A percentile compares a stretch with the other conserved stretches of the same genome.
These are phyloP conservation scores for Laterallus jamaicensis DNA, from an alignment of 2,113 vertebrate species.

Conservation along the genomic window DNA sequence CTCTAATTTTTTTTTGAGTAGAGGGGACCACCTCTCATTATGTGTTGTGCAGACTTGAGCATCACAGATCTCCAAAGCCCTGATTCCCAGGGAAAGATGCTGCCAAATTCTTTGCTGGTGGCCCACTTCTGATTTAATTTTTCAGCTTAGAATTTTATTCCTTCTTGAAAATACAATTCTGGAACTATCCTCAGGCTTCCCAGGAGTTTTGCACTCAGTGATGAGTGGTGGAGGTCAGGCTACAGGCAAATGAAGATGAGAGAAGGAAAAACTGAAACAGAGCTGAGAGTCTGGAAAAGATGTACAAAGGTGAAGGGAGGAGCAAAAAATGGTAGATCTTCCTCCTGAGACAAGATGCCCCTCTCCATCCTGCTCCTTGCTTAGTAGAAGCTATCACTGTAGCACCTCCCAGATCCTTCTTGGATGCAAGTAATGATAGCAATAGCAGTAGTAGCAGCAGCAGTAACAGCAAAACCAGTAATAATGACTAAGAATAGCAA, in stretches of 20 bases:
- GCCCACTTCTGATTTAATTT: constrained; percentile 2
- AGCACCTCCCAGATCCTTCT: not conserved
- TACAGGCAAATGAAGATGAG: not conserved
- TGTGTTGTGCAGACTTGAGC: not conserved
- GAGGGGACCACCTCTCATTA: not conserved
- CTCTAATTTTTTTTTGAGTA: not conserved
- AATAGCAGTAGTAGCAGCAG: not conserved
- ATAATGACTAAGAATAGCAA: not conserved
- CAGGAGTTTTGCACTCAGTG: not conserved
- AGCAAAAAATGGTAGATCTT: not conserved
- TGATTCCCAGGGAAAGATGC: not conserved
- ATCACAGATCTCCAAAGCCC: not conserved
- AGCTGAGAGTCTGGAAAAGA: not conserved
- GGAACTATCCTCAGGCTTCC: not conserved
- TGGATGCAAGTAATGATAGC: not conserved
- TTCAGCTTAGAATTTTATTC: not conserved
- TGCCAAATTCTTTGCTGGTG: constrained; percentile 26
- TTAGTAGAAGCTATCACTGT: not conserved
- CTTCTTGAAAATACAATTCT: not conserved
- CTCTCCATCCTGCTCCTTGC: not conserved
- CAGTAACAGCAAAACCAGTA: not conserved
- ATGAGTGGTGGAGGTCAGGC: not conserved
- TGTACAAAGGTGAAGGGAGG: not conserved
- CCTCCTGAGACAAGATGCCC: not conserved
- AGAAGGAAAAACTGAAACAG: not conserved